These are phyloP conservation scores for Coleophora flavipennella DNA, from an alignment of 2,888 invertebrate species.

Conservation along the genomic window DNA sequence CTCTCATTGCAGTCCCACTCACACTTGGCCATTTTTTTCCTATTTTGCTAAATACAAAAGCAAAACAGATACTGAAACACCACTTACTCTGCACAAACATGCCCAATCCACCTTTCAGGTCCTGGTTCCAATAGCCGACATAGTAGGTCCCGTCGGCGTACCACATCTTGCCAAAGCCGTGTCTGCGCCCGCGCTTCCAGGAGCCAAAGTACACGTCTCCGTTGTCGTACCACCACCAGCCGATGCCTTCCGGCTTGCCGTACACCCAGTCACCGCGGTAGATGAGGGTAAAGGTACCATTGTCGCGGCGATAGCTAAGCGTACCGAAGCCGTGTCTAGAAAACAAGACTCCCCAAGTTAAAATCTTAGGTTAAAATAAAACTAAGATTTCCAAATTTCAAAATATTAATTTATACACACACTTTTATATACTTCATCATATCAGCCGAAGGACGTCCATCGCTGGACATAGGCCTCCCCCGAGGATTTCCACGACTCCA, in stretches of 20 bases:
- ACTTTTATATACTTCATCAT: too few relatives aligned
- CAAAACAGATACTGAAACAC: too few relatives aligned
- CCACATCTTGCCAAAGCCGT: constrained; percentile 77
- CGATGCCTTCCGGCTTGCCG: constrained; percentile 72
- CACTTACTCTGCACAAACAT: constrained; percentile 63
- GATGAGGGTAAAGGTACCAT: constrained; percentile 51
- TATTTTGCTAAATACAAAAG: too few relatives aligned
- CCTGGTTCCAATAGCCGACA: constrained; percentile 73
- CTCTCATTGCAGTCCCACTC: too few relatives aligned
- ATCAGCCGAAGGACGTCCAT: too few relatives aligned
- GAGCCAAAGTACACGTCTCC: constrained; percentile 75
- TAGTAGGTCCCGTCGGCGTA: constrained; percentile 72
- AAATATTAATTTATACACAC: too few relatives aligned
- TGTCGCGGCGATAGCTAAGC: constrained; percentile 46
- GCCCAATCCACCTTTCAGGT: constrained; percentile 63
- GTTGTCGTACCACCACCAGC: constrained; percentile 69
- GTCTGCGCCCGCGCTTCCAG: constrained; percentile 56
- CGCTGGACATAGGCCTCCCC: too few relatives aligned
- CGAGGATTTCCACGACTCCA: too few relatives aligned
- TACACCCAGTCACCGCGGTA: constrained; percentile 75
- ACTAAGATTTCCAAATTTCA: too few relatives aligned
- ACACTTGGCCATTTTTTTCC: too few relatives aligned
- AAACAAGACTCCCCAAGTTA: neutral
- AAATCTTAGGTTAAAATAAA: too few relatives aligned
- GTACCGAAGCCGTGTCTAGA: constrained; percentile 74